Percentiles rank a stretch among this genome's conserved stretches.
Evolutionary conservation across 2,888 invertebrate species (phyloP).

Genomic region (Minunthozetes semirufus): DNA sequence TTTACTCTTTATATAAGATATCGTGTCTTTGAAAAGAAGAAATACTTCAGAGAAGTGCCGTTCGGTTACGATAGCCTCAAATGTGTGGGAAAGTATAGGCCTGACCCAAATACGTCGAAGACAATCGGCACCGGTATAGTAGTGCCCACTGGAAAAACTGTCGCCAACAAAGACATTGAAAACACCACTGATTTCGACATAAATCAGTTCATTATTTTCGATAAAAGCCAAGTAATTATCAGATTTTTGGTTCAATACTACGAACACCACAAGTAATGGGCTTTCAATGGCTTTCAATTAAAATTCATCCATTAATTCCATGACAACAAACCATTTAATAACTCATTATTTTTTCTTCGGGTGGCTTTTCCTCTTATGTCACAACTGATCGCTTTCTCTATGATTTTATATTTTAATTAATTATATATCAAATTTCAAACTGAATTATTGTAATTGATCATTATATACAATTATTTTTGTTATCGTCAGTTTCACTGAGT

Average conservation of each 20-base stretch:
- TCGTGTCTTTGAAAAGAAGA: background rate
- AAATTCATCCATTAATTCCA: too few species aligned
- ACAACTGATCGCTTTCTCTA: too few species aligned
- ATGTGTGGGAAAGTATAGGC: background rate
- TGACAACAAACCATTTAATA: too few species aligned
- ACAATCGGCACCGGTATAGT: background rate
- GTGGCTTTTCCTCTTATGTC: too few species aligned
- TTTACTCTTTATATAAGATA: background rate
- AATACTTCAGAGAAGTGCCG: background rate
- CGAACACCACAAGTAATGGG: background rate
- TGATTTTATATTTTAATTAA: too few species aligned
- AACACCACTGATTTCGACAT: background rate
- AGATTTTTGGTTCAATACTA: background rate
- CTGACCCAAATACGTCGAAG: background rate
- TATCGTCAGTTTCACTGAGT: too few species aligned
- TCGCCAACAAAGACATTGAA: background rate
- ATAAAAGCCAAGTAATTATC: background rate
- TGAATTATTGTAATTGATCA: too few species aligned
- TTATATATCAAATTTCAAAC: too few species aligned
- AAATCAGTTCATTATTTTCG: background rate
- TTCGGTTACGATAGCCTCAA: background rate
- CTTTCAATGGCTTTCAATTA: too few species aligned
- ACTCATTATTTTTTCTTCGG: too few species aligned
- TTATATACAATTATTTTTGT: too few species aligned
- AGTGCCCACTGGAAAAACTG: background rate